A percentile compares a stretch with the other conserved stretches of the same genome.
Evolutionary conservation across 1,140 invertebrate species (phyloP).

Genomic region (Phymastichus coffea): DNA sequence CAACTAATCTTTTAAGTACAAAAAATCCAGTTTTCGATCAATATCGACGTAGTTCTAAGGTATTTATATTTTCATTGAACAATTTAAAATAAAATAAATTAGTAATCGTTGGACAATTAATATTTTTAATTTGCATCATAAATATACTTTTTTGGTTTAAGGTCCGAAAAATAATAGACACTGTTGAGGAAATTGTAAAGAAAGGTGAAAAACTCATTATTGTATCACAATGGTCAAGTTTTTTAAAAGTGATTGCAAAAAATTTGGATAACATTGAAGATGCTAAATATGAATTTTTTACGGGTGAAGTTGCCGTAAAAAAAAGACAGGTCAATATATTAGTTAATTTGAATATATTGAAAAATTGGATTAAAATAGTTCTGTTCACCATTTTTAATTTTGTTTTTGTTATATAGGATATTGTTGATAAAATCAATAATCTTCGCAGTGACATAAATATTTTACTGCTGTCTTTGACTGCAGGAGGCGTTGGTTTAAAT

Average conservation of each 20-base stretch:
- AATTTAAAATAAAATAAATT: neutral
- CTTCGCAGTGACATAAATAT: conserved; percentile 56
- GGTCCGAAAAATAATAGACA: conserved; percentile 63
- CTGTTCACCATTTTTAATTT: neutral
- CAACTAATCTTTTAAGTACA: conserved; percentile 57
- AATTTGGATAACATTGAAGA: conserved; percentile 58
- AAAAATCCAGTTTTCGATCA: conserved; percentile 71
- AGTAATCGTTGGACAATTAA: no score
- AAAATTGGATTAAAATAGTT: no score
- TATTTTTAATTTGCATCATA: neutral
- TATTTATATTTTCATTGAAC: conserved; percentile 30
- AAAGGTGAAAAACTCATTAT: conserved; percentile 73
- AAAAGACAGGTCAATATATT: conserved; percentile 44
- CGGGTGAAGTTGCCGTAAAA: conserved; percentile 66
- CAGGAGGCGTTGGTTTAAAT: conserved; percentile 90
- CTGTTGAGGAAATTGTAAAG: conserved; percentile 60
- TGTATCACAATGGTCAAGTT: conserved; percentile 84
- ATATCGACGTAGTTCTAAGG: conserved; percentile 64
- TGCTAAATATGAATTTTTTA: conserved; percentile 64
- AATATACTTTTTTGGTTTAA: conserved; percentile 33
- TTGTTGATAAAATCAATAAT: conserved; percentile 75
- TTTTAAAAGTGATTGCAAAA: conserved; percentile 67
- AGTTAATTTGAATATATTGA: neutral
- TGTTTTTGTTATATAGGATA: conserved; percentile 40
- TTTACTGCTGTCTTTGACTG: conserved; percentile 80